Conservation (phyloP, 2,888 invertebrate genomes). For the Andrena fulva region DNA sequence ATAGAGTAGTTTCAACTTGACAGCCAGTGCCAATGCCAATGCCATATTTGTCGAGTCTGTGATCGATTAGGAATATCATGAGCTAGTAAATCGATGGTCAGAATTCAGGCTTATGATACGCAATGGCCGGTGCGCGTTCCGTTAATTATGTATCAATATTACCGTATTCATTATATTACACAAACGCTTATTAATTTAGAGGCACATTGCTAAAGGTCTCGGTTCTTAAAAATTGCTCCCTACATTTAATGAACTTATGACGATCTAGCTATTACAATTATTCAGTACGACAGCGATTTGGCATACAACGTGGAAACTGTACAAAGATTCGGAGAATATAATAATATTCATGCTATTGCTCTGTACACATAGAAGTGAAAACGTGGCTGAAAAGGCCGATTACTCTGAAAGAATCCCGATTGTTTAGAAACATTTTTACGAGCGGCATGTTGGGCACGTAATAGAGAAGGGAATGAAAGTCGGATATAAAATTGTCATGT, state of each 20-base stretch:
- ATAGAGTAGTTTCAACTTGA: slow-evolving; percentile 77
- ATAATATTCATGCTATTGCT: slow-evolving; percentile 69
- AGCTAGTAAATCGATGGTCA: slow-evolving; percentile 76
- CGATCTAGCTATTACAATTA: slow-evolving; percentile 71
- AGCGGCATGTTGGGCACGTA: slow-evolving; percentile 43
- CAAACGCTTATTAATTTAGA: slow-evolving; percentile 84
- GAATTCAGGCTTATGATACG: slow-evolving; percentile 77
- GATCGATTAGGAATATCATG: slow-evolving; percentile 76
- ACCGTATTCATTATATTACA: slow-evolving; percentile 79
- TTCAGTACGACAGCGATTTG: slow-evolving; percentile 74
- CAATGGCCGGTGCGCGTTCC: slow-evolving; percentile 72
- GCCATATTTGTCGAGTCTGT: slow-evolving; percentile 73
- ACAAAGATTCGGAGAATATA: slow-evolving; percentile 70
- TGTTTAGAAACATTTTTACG: slow-evolving; percentile 40
- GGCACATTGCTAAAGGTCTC: slow-evolving; percentile 84
- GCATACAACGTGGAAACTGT: slow-evolving; percentile 75
- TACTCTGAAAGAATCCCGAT: slow-evolving; percentile 49
- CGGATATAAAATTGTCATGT: slow-evolving; percentile 64
- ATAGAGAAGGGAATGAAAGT: slow-evolving; percentile 40
- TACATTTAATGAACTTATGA: slow-evolving; percentile 79
- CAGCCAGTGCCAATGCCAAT: slow-evolving; percentile 77
- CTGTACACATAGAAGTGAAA: slow-evolving; percentile 62
- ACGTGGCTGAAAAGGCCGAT: slow-evolving; percentile 59
- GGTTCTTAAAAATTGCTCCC: slow-evolving; percentile 80
- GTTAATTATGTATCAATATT: slow-evolving; percentile 75